phyloP scores from a whole-genome alignment of 2,888 invertebrate species.

The Odontocolon sp. region DNA sequence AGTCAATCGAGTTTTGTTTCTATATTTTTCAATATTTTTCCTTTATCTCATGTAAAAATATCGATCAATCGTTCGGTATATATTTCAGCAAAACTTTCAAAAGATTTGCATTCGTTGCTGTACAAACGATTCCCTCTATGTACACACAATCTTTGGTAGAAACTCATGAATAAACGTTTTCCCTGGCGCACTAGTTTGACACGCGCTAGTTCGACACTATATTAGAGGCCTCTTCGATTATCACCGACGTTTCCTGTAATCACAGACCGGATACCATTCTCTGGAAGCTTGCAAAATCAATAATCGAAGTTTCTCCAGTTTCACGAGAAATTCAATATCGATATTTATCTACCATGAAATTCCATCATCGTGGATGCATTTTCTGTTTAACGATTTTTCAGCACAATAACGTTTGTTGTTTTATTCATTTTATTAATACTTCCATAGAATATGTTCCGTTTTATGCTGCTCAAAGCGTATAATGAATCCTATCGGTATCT shows the following conservation, averaged over 20 bases:
- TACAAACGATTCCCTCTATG: too few relatives aligned
- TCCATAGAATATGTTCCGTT: too few relatives aligned
- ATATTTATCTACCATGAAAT: slow-evolving; percentile 2
- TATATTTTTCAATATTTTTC: background rate
- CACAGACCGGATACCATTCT: slow-evolving; percentile 72
- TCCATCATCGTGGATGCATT: background rate
- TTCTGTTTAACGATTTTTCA: too few relatives aligned
- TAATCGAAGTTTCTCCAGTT: slow-evolving; percentile 41
- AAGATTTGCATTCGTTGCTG: too few relatives aligned
- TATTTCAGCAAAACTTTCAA: too few relatives aligned
- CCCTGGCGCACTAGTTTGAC: slow-evolving; percentile 11
- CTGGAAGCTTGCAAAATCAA: slow-evolving; percentile 50
- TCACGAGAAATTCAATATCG: slow-evolving; percentile 11
- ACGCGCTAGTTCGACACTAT: slow-evolving; percentile 38
- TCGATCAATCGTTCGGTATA: too few relatives aligned
- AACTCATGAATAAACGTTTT: slow-evolving; percentile 31
- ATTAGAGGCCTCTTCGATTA: slow-evolving; percentile 61
- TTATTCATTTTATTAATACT: too few relatives aligned
- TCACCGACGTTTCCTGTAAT: slow-evolving; percentile 71
- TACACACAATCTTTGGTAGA: too few relatives aligned
- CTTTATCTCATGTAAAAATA: background rate
- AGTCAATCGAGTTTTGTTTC: slow-evolving; percentile 9
- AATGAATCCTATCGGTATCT: too few relatives aligned
- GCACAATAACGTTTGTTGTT: too few relatives aligned
- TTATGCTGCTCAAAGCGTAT: too few relatives aligned